Evolutionary conservation across 2,797 vertebrate genomes (phyloP), one percentile per base, ranked within the genome.

Genomic region (Babyrousa celebensis): DNA sequence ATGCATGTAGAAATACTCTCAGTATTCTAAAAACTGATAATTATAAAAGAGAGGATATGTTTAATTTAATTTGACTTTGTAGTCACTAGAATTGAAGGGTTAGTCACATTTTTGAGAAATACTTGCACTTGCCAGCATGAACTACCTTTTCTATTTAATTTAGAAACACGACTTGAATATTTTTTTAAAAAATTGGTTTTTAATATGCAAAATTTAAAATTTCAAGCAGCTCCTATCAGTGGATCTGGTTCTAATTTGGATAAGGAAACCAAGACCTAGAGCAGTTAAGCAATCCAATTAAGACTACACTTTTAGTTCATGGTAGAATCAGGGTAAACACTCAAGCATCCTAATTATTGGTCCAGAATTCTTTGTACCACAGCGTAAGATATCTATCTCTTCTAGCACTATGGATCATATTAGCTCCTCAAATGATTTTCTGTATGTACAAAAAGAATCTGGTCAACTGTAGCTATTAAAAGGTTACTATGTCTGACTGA

Each of bases 81-180:
- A 94, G 43, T 75, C 25, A 95, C 75, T 83, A 96, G 32, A 56
- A 40, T 83, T 94, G 86, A 85, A 91, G 65, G 72, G 77, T 77
- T 83, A 95, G 54, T 95, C 12, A 58, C 88, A 82, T 40, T 92
- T 96, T 89, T 86, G 62, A 96, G 52, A 92, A 85, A 56, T 67
- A 88, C 1, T 67, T 94, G 20, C 3, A 68, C 18, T 40, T 92
- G 29, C 3, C 84, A 90, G 52, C 17, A 93, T 56, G 8, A 92
- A 77, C 85, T 62, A 86, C 5, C 58, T 85, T 72, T 56, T 62
- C 52, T 91, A 56, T 87, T 84, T 92, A 48, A 80, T 89, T 88
- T 93, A 95, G 84, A 95, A 91, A 95, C 12, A 90, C 72, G 94
- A 67, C 52, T 63, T 93, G n/a, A 79, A 95, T 48, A 95, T 96